phyloP scores from a whole-genome alignment of 2,888 invertebrate genomes.

The Dryomyza anilis region DNA sequence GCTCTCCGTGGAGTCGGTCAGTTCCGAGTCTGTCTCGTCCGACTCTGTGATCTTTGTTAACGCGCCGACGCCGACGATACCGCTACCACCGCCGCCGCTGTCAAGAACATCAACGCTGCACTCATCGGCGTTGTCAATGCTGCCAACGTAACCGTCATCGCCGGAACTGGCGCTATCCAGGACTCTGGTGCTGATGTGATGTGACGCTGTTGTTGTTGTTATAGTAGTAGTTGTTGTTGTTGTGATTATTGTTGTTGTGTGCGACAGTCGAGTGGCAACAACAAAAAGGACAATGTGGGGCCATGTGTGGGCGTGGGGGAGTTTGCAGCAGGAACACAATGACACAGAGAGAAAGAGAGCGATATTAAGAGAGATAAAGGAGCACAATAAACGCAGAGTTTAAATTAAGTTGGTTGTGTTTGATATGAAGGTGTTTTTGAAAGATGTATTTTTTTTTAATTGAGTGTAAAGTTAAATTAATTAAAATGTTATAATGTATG shows the following conservation, averaged over 20 bases:
- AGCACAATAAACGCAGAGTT: constrained; percentile 2
- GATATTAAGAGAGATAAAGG: background rate
- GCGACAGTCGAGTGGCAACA: constrained; percentile 30
- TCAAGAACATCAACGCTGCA: background rate
- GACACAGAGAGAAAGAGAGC: background rate
- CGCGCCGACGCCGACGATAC: constrained; percentile 28
- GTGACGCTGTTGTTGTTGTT: constrained; percentile 41
- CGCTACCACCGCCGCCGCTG: constrained; percentile 30
- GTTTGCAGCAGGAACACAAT: background rate
- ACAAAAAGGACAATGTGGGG: background rate
- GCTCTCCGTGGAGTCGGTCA: constrained; percentile 61
- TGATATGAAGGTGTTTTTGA: background rate
- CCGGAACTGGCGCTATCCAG: constrained; percentile 27
- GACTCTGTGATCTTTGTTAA: constrained; percentile 50
- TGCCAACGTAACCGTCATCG: constrained; percentile 8
- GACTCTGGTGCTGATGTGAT: too few relatives aligned
- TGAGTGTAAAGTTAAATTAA: background rate
- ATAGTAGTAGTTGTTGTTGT: too few relatives aligned
- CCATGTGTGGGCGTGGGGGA: background rate
- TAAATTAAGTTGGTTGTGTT: background rate
- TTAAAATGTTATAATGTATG: background rate
- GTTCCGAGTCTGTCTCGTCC: constrained; percentile 66
- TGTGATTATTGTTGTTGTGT: too few relatives aligned
- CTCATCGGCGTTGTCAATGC: constrained; percentile 11
- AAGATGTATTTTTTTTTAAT: background rate